Base-by-base conservation (phyloP, 2,888 invertebrate species). In the Drosophila neonasuta region DNA sequence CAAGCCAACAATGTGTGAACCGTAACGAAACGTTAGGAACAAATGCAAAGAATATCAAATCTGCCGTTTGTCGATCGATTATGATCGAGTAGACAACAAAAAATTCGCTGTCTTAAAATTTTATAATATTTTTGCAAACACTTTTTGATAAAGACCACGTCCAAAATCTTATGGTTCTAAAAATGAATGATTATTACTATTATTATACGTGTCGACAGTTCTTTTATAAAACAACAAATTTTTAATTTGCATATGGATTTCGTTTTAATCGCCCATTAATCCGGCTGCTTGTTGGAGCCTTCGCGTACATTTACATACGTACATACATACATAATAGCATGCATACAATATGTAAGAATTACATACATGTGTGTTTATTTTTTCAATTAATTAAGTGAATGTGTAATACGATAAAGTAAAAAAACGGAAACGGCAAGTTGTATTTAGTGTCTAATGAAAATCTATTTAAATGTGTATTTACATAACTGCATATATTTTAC, bases 401-500 rank as follows among this genome's bases (percentile, higher is more conserved):
- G 63, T 72, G 76, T 85, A 82, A 68, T 74, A 59, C 57, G 74
- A 72, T 68, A 50, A 64, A 64, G 50, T 66, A 64, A 58, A 61
- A 24, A 24, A 24, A 24, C 24, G 59, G 63, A 72, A 74, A 67
- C 58, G 63, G 65, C 77, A 74, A 74, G 71, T 73, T 86, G 81
- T 86, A 79, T 86, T 80, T 77, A 84, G 84, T 81, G 60, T 84
- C 61, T 84, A 86, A 77, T 57, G 42, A 71, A 77, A 73, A 52
- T 74, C 67, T 69, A 84, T 81, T 71, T 84, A 74, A 69, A 81
- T 69, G 71, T 80, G 74, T 80, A 72, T 81, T 82, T 80, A 80
- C 83, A 72, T 79, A 74, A 77, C 63, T 64, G 59, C 76, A 73
- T 77, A 80, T 79, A 79, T 85, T 82, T 81, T 85, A 83, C 81